Evolutionary conservation across 2,888 invertebrate genomes (phyloP).

Genomic region (Eledone cirrhosa): DNA sequence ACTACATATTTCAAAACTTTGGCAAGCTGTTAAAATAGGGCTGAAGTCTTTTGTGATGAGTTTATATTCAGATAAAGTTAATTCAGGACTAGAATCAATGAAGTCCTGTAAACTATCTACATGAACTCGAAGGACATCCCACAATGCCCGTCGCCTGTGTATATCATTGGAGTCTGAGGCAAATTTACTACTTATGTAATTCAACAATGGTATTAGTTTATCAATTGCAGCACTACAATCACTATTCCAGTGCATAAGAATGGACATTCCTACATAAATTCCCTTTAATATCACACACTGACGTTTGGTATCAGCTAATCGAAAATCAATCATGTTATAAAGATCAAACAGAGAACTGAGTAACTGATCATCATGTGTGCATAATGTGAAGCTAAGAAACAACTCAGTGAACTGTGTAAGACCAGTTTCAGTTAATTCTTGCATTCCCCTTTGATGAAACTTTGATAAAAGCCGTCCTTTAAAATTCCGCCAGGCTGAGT

Average conservation of each 20-base stretch:
- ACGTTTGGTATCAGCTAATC: slow-evolving; percentile 36
- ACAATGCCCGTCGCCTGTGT: slow-evolving; percentile 40
- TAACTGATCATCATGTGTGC: slow-evolving; percentile 54
- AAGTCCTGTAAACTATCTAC: slow-evolving; percentile 54
- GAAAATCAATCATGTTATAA: slow-evolving; percentile 50
- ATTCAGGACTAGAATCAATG: slow-evolving; percentile 44
- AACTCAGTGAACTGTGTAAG: slow-evolving; percentile 55
- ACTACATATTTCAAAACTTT: background rate
- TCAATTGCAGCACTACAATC: slow-evolving; percentile 49
- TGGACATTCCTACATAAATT: slow-evolving; percentile 48
- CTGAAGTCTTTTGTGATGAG: slow-evolving; percentile 44
- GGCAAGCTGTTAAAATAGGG: background rate
- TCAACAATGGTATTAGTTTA: slow-evolving; percentile 38
- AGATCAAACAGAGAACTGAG: slow-evolving; percentile 52
- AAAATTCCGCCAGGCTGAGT: slow-evolving; percentile 54
- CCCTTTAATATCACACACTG: slow-evolving; percentile 50
- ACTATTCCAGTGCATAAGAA: slow-evolving; percentile 42
- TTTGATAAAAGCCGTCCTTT: slow-evolving; percentile 61
- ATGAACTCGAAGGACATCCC: slow-evolving; percentile 48
- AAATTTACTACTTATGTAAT: slow-evolving; percentile 44
- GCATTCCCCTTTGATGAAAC: slow-evolving; percentile 57
- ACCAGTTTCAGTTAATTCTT: slow-evolving; percentile 56
- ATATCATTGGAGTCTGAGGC: slow-evolving; percentile 39
- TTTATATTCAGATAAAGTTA: slow-evolving; percentile 46
- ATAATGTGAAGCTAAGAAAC: slow-evolving; percentile 53